Percentiles rank a stretch among this genome's conserved stretches.
Evolutionary conservation across 2,113 vertebrate species (phyloP).

Genomic region (Corynorhinus townsendii): DNA sequence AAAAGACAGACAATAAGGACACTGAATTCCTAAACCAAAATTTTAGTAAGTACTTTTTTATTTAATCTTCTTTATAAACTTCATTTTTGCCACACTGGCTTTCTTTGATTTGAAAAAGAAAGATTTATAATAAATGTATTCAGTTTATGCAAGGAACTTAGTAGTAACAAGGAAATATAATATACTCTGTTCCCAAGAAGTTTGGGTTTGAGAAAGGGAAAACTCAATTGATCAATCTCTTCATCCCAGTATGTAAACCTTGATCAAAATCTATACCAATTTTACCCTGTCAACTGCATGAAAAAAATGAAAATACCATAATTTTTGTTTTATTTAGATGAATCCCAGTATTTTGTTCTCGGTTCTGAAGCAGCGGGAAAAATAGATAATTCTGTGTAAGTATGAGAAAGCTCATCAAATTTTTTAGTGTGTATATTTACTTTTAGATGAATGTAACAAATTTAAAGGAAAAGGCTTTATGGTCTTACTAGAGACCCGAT

Average conservation of each 20-base stretch:
- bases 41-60: conserved; percentile 72
- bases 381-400: conserved; percentile 82
- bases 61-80: neutral
- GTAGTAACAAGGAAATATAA: neutral
- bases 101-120: conserved; percentile 17
- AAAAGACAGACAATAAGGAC: conserved; percentile 45
- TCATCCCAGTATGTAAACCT: neutral
- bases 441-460: neutral
- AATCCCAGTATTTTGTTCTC: conserved; percentile 77
- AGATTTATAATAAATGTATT: neutral
- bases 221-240: neutral
- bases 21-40: conserved; percentile 50
- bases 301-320: neutral
- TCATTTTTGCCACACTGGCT: neutral
- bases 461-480: conserved; percentile 2
- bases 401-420: conserved; percentile 38
- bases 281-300: neutral
- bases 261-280: neutral
- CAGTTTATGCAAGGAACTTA: neutral
- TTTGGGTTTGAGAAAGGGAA: neutral
- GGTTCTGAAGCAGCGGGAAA: conserved; percentile 81
- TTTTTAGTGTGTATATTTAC: neutral
- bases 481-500: neutral
- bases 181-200: neutral
- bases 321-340: conserved; percentile 80